Evolutionary conservation across 2,888 invertebrate species (phyloP).

Genomic region (Parascotia fuliginaria): DNA sequence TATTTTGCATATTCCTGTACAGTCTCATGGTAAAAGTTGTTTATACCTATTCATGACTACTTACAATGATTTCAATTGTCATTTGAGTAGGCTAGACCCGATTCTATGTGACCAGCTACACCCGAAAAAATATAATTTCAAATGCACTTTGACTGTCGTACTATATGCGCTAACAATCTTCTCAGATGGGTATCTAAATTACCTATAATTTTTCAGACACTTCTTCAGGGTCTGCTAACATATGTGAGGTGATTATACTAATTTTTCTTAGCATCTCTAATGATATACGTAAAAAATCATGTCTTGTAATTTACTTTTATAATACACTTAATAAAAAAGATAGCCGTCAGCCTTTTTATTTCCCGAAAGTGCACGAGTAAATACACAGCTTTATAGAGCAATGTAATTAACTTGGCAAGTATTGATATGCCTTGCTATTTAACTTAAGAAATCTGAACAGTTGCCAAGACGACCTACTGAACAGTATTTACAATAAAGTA

Average conservation of each 20-base stretch:
- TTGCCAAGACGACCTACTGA: conserved; percentile 7
- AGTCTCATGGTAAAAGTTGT: too few species aligned
- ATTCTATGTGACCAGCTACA: too few species aligned
- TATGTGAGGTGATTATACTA: background rate
- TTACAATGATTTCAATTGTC: too few species aligned
- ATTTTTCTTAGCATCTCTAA: background rate
- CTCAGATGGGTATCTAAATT: too few species aligned
- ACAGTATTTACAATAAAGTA: conserved; percentile 4
- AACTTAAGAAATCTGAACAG: conserved; percentile 6
- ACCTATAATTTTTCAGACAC: background rate
- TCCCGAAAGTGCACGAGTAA: background rate
- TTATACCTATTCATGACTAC: too few species aligned
- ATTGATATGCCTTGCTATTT: conserved; percentile 9
- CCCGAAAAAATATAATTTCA: too few species aligned
- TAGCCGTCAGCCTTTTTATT: background rate
- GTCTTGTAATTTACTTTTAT: background rate
- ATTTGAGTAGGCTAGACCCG: too few species aligned
- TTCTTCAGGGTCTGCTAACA: background rate
- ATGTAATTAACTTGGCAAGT: conserved; percentile 13
- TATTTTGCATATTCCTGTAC: too few species aligned
- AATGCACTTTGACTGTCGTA: too few species aligned
- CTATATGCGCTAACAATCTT: too few species aligned
- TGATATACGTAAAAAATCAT: background rate
- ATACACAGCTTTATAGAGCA: background rate
- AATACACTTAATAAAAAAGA: background rate